A percentile compares a stretch with the other conserved stretches of the same genome.
phyloP scores from a whole-genome alignment of 2,113 vertebrate genomes.

The Coptodon rendalli region DNA sequence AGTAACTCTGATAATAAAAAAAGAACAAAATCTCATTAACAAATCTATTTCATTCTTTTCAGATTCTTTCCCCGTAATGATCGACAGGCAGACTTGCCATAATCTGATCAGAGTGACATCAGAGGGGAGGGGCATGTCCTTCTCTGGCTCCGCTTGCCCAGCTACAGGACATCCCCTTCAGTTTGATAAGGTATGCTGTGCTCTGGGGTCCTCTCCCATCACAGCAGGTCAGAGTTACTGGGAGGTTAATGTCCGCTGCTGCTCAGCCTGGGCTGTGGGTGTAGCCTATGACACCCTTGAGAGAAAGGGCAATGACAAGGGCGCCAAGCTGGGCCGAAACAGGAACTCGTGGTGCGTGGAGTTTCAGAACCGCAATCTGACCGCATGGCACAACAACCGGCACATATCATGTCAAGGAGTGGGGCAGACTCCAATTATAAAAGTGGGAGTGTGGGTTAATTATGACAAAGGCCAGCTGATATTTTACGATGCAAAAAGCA shows the following conservation, averaged over 20 bases:
- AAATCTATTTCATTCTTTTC: background rate
- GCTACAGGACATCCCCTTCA: conserved; percentile 54
- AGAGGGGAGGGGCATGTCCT: conserved; percentile 39
- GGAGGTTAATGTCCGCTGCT: conserved; percentile 69
- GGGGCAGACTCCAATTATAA: background rate
- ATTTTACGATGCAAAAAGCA: conserved; percentile 64
- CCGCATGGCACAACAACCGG: conserved; percentile 69
- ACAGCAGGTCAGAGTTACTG: conserved; percentile 56
- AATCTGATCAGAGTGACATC: conserved; percentile 47
- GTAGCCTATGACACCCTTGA: conserved; percentile 57
- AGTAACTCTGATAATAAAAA: background rate
- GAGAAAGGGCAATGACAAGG: conserved; percentile 67
- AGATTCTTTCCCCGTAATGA: conserved; percentile 49
- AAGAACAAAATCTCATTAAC: background rate
- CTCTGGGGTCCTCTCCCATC: conserved; percentile 49
- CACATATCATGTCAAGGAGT: conserved; percentile 36
- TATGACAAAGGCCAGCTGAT: conserved; percentile 62
- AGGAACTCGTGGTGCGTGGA: conserved; percentile 73
- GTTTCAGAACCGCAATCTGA: conserved; percentile 43
- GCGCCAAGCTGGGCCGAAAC: conserved; percentile 69
- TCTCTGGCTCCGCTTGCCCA: background rate
- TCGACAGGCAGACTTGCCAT: conserved; percentile 63
- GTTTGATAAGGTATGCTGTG: conserved; percentile 71
- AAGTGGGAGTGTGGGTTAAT: conserved; percentile 66
- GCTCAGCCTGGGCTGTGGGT: conserved; percentile 68